Evolutionary conservation across 2,888 invertebrate genomes (phyloP).

Genomic region (Fragum fragum): DNA sequence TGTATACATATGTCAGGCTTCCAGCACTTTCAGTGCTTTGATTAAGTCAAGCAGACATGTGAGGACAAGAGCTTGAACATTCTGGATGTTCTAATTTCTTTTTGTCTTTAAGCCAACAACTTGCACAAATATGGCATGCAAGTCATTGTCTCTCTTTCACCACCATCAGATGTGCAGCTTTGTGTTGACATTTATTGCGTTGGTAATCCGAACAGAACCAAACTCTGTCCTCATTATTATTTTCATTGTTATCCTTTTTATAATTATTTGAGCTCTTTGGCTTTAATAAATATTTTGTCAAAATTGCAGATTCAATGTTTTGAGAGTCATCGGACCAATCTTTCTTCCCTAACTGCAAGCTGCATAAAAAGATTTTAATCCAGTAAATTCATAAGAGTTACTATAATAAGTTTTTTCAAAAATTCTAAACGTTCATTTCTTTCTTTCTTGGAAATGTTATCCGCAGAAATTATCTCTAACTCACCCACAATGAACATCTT

Average conservation of each 20-base stretch:
- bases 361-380: constrained; percentile 5
- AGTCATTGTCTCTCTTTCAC: neutral
- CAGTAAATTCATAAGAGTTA: constrained; percentile 2
- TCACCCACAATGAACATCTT: neutral
- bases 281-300: neutral
- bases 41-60: neutral
- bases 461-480: constrained; percentile 6
- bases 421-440: neutral
- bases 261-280: neutral
- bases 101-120: constrained; percentile 7
- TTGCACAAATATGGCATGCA: constrained; percentile 6
- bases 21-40: too few relatives aligned
- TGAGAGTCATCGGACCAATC: neutral
- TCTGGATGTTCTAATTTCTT: neutral
- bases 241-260: neutral
- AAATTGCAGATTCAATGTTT: neutral
- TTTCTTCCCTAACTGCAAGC: neutral
- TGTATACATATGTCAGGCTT: too few relatives aligned
- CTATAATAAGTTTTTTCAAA: neutral
- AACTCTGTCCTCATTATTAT: neutral
- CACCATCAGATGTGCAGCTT: neutral
- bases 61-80: constrained; percentile 9
- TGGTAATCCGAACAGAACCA: neutral
- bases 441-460: neutral
- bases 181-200: neutral